phyloP scores from a whole-genome alignment of 2,113 vertebrate species.

The Rhea americana region DNA sequence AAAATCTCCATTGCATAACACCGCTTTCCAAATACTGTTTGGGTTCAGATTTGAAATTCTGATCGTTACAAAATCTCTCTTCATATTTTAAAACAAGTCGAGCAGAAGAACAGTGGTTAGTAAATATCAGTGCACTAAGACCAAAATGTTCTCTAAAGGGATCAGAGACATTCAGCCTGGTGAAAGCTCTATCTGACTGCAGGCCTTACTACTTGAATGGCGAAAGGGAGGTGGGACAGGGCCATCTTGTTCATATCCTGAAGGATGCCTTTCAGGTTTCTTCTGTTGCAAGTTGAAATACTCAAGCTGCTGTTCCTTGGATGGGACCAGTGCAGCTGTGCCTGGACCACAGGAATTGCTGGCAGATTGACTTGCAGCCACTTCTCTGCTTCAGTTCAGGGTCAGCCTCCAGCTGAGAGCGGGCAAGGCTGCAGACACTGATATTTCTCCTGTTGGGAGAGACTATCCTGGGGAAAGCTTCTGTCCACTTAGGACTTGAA shows the following conservation, averaged over 20 bases:
- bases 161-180: fast-evolving
- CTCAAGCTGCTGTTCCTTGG: fast-evolving
- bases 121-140: background rate
- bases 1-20: fast-evolving
- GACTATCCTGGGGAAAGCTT: background rate
- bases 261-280: background rate
- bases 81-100: background rate
- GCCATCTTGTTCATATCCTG: fast-evolving
- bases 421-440: fast-evolving
- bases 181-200: fast-evolving
- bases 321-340: fast-evolving
- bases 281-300: background rate
- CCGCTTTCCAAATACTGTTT: background rate
- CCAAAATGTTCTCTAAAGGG: background rate
- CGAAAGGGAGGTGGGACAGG: background rate
- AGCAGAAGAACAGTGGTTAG: background rate
- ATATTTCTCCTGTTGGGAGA: background rate
- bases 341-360: background rate
- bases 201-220: background rate
- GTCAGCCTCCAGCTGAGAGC: no score
- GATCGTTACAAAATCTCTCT: background rate
- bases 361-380: background rate
- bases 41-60: background rate
- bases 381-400: fast-evolving
- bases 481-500: no score